phyloP scores from a whole-genome alignment of 92 coral and sea anemone species.

The Heteractis magnifica region DNA sequence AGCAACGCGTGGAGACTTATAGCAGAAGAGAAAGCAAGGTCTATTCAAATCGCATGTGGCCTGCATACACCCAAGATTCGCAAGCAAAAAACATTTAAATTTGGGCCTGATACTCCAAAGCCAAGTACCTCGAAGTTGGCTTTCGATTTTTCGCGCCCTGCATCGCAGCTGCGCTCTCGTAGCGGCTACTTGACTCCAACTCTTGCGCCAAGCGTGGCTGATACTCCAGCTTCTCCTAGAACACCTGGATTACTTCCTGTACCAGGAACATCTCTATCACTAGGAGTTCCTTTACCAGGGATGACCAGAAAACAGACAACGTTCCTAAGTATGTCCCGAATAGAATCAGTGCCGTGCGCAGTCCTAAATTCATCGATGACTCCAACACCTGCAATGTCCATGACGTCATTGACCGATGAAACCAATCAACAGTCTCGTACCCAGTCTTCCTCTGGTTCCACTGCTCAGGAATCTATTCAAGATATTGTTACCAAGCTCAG shows the following conservation, averaged over 20 bases:
- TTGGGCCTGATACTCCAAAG: slow-evolving; percentile 22
- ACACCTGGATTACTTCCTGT: background rate
- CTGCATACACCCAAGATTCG: background rate
- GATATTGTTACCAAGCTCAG: slow-evolving; percentile 11
- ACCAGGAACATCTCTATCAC: background rate
- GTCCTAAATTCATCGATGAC: background rate
- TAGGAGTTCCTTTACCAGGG: background rate
- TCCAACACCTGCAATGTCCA: background rate
- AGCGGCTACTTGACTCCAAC: background rate
- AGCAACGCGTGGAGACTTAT: slow-evolving; percentile 27
- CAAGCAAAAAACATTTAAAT: background rate
- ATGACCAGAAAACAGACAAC: background rate
- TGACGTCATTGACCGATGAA: background rate
- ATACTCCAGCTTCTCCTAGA: slow-evolving; percentile 8
- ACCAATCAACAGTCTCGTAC: background rate
- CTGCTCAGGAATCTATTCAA: background rate
- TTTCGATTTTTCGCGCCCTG: background rate
- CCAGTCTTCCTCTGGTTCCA: background rate
- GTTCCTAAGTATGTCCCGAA: background rate
- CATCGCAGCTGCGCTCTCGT: background rate
- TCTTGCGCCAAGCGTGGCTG: background rate
- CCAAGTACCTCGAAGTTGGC: background rate
- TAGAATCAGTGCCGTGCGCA: background rate
- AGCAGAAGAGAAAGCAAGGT: slow-evolving; percentile 34
- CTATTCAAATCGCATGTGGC: slow-evolving; percentile 11